Evolutionary conservation across 2,797 vertebrate genomes (phyloP), one percentile per base, ranked within the genome.

Genomic region (Sebastes matsubarae): DNA sequence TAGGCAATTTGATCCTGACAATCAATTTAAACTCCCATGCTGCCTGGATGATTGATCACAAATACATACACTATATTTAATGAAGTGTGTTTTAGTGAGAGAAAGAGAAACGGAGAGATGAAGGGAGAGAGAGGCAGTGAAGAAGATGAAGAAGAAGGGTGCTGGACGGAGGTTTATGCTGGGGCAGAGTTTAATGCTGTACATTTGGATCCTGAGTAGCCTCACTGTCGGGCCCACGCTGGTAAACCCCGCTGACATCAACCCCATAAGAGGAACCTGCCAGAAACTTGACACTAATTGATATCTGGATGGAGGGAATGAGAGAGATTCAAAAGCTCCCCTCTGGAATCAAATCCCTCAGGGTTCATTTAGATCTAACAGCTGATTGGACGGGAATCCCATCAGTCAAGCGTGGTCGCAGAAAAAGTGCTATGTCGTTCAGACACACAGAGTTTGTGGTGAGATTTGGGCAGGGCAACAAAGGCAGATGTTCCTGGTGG

Each of bases 31-130:
- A 73, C 29, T 71, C 71, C 50, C 67, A 32, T 52, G 81, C 57
- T 42, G 79, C 68, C 71, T 5, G 36, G 38, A 29, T 42, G 66
- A 90, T 90, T 70, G 57, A 90, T 88, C 74, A 75, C 54, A 68
- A 83, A 88, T 77, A 84, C 74, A 79, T 58, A 72, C 80, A 75
- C 81, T 87, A 75, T 79, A 68, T 81, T 77, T 87, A 84, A 90
- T 80, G 72, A 82, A 75, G 57, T 90, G 79, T 52, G 57, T 68
- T 65, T 68, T 2, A 64, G 66, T 52, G 46, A 65, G 25, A 63
- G 24, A 60, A 14, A 24, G 27, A 20, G 24, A 58, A 57, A 18
- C 6, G 6, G 64, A 72, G 30, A 12, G 52, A n/a, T 54, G 50
- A 20, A n/a, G 20, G 50, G 50, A 65, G 12, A 36, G 32, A 72